Conservation (phyloP, 2,113 vertebrate genomes). For the Plecotus auritus region DNA sequence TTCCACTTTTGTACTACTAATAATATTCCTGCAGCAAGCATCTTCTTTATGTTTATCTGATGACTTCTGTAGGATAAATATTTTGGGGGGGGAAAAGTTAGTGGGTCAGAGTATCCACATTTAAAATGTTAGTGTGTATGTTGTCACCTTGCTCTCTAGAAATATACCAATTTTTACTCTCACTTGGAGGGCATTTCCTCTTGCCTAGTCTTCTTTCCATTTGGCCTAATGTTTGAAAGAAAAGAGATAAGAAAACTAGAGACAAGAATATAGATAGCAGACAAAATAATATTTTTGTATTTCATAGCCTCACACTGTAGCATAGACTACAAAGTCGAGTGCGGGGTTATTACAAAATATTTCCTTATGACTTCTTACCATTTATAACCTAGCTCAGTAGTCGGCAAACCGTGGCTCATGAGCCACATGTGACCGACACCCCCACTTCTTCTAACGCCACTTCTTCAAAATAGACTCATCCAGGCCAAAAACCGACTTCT, state of each 20-base stretch:
- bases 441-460: too few species aligned
- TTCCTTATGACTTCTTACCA: neutral
- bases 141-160: slow-evolving; percentile 14
- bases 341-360: neutral
- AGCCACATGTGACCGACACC: too few species aligned
- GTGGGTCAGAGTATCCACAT: neutral
- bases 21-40: neutral
- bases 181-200: neutral
- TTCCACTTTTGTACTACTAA: slow-evolving; percentile 7
- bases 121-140: slow-evolving; percentile 34
- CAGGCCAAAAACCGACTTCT: too few species aligned
- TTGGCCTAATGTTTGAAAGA: slow-evolving; percentile 34
- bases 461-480: too few species aligned
- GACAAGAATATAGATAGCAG: neutral
- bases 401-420: too few species aligned
- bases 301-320: neutral
- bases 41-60: slow-evolving; percentile 28
- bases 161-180: neutral
- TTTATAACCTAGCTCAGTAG: neutral
- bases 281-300: neutral
- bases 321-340: neutral
- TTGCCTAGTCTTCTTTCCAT: neutral
- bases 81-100: neutral
- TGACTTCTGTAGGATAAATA: neutral
- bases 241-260: neutral